Base-by-base conservation (phyloP, 1,140 invertebrate genomes). In the Ostrea edulis region DNA sequence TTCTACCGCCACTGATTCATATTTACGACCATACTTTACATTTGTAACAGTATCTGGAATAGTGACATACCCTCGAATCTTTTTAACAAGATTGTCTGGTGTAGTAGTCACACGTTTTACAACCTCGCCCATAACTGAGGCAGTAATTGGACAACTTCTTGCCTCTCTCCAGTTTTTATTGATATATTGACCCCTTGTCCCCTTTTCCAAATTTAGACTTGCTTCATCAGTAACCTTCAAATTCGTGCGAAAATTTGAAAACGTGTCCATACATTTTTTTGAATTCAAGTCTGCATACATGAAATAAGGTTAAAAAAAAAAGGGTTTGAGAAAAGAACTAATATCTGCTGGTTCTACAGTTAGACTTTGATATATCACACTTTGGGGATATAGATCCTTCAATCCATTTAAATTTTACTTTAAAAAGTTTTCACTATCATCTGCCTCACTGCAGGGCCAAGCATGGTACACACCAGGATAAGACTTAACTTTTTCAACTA, bases 91-190 rank as follows among this genome's bases (percentile, higher is more conserved):
- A 53, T 52, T 84, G 22, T 87, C 86, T 14, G 82, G 55, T 29
- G 52, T 29, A 29, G n/a, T 9, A 58, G 22, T 83, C 22, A 25
- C 35, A 62, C 81, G 54, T 83, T 87, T 87, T 8, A 53, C 54
- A 44, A 87, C 55, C n/a, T 62, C 77, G 22, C 77, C 77, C 52
- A 86, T 71, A 29, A 29, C 55, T 25, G 81, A 87, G 11, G 86
- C 77, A 35, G 77, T 87, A 9, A 83, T n/a, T 1, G 83, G n/a
- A 22, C 54, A 22, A 62, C 7, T 55, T 53, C 86, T 83, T 52
- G 86, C 82, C 22, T 84, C 82, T 9, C 20, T 53, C 86, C 86
- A 87, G 25, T 87, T 87, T 84, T 84, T 8, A 52, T 87, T 87
- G n/a, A 68, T n/a, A 68, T 52, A 9, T 51, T 77, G 82, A 20